Conservation (phyloP, 2,888 invertebrate genomes). For the Dynastes hyllus region DNA sequence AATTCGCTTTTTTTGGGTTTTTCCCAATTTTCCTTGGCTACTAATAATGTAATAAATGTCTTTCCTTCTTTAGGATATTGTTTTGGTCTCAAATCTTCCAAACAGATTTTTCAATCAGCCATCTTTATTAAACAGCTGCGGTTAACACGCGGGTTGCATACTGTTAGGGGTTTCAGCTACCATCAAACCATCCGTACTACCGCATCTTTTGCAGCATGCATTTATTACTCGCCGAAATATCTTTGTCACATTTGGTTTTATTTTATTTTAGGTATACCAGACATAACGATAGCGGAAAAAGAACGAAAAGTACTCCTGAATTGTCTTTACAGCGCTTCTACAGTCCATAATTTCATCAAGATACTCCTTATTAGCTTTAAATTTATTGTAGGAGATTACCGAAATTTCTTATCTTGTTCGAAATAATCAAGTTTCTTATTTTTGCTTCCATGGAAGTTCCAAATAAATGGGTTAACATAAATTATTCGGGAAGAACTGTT, state of each 20-base stretch:
- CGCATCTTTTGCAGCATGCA: not conserved
- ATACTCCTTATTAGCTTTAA: not conserved
- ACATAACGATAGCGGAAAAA: no score
- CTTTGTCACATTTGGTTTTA: no score
- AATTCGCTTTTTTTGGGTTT: no score
- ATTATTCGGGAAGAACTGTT: constrained; percentile 10
- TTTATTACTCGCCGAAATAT: no score
- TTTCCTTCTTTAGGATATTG: not conserved
- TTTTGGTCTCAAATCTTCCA: not conserved
- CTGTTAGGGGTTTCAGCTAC: not conserved
- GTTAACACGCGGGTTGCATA: constrained; percentile 6
- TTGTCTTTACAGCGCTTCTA: no score
- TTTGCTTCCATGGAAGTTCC: constrained; percentile 5
- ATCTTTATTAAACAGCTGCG: no score
- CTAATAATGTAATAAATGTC: no score
- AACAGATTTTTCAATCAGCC: no score
- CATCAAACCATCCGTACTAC: not conserved
- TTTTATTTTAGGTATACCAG: no score
- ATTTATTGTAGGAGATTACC: constrained; percentile 21
- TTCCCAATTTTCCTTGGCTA: no score
- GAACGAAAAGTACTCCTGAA: no score
- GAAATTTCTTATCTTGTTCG: constrained; percentile 4
- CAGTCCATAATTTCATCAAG: no score
- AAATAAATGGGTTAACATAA: constrained; percentile 36
- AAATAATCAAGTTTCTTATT: constrained; percentile 23